Evolutionary conservation across 2,113 vertebrate genomes (phyloP), one percentile per base, ranked within the genome.

Genomic region (Epinephelus lanceolatus): DNA sequence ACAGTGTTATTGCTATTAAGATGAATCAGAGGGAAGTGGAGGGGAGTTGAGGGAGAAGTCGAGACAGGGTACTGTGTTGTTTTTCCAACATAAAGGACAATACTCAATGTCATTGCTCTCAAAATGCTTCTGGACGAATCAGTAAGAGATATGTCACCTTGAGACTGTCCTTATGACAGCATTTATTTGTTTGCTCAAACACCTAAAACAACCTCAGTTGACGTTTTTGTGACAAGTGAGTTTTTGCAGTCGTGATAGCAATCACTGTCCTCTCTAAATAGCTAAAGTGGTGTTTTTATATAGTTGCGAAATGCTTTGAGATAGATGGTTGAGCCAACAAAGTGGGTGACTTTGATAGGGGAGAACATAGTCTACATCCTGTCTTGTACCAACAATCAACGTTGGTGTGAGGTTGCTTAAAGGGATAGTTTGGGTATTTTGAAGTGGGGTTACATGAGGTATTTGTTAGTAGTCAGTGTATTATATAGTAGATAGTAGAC

Each of bases 1-100:
- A 55, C 73, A 13, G 5, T 76, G 72, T 60, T 5, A 57, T 52
- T 76, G 12, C 51, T 25, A 25, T 75, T 25, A 40, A 60, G 56
- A 67, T 59, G 37, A 57, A 69, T 82, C 71, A 30, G 45, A 42
- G 4, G 25, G n/a, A 45, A 27, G 40, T 4, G 23, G 61, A 61
- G 19, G 3, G 6, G 12, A 33, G 19, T 18, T 33, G 10, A 23
- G 19, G 47, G 18, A 25, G 37, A 25, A 19, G 14, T 2, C 7
- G 14, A 62, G 57, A 40, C 8, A 55, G 15, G 51, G 4, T 4
- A 3, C 40, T 25, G 21, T 23, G 13, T 21, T 59, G 23, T 17
- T 51, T 27, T 27, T 51, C 61, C 33, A 63, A 37, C 25, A 77
- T 8, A 53, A 53, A 3, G 21, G n/a, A 37, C 18, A n/a, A 53